These are phyloP conservation scores for Petromus typicus DNA, from an alignment of 2,113 vertebrate species.

Conservation along the genomic window DNA sequence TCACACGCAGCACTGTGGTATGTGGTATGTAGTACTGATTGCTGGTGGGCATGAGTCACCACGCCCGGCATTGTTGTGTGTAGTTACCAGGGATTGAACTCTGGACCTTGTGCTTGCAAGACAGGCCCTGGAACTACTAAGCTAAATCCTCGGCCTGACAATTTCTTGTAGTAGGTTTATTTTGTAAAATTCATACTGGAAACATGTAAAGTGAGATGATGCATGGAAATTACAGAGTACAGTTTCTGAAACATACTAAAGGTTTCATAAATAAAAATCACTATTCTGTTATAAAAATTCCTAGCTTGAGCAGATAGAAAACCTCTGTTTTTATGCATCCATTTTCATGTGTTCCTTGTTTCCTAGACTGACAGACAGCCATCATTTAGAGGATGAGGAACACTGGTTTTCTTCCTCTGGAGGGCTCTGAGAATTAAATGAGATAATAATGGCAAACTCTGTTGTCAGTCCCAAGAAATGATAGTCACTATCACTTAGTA, in stretches of 20 bases:
- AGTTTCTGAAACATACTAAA: background rate
- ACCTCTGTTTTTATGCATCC: constrained; percentile 16
- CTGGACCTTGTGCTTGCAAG: too few species aligned
- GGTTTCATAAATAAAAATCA: background rate
- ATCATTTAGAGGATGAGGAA: background rate
- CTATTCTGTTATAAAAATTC: constrained; percentile 25
- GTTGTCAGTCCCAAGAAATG: background rate
- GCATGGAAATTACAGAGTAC: background rate
- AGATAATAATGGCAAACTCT: background rate
- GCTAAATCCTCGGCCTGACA: too few species aligned
- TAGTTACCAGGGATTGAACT: too few species aligned
- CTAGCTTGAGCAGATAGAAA: background rate
- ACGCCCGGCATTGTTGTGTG: too few species aligned
- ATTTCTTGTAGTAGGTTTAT: background rate
- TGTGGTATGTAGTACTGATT: too few species aligned
- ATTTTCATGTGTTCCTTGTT: background rate
- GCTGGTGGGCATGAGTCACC: too few species aligned
- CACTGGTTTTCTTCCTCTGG: background rate
- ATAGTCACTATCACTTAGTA: background rate
- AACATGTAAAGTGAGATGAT: background rate
- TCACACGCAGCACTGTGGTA: too few species aligned
- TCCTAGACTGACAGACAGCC: background rate
- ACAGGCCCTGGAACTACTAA: too few species aligned
- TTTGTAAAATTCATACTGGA: background rate
- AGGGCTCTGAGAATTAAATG: background rate